Evolutionary conservation across 2,888 invertebrate genomes (phyloP).

Genomic region (Galerucella nymphaeae): DNA sequence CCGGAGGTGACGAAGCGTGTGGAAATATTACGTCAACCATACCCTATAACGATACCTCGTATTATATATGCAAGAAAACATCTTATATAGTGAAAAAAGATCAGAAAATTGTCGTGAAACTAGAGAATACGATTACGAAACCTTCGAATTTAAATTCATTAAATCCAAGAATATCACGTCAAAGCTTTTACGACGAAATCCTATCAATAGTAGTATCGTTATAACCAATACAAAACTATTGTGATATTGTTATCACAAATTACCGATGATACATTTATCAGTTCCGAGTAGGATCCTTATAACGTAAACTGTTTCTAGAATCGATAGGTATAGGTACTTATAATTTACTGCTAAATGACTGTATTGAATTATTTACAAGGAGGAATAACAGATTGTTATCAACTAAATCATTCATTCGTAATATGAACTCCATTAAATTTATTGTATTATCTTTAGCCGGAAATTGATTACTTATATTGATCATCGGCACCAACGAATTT

Average conservation of each 20-base stretch:
- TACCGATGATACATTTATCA: slow-evolving; percentile 2
- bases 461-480: background rate
- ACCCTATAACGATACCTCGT: too few relatives aligned
- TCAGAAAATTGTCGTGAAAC: too few relatives aligned
- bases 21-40: too few relatives aligned
- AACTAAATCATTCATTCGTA: background rate
- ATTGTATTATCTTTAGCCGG: background rate
- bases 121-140: background rate
- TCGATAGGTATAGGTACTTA: background rate
- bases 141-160: background rate
- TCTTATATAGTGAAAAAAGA: too few relatives aligned
- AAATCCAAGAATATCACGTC: background rate
- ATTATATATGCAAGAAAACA: too few relatives aligned
- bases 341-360: background rate
- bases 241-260: background rate
- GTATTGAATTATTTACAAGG: background rate
- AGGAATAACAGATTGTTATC: background rate
- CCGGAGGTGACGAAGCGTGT: too few relatives aligned
- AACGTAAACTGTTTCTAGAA: slow-evolving; percentile 2
- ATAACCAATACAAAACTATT: background rate
- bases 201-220: background rate
- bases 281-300: slow-evolving; percentile 1
- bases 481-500: too few relatives aligned
- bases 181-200: background rate
- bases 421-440: background rate